These are phyloP conservation scores for Drosophila antonietae DNA, from an alignment of 2,888 invertebrate species.

Conservation along the genomic window DNA sequence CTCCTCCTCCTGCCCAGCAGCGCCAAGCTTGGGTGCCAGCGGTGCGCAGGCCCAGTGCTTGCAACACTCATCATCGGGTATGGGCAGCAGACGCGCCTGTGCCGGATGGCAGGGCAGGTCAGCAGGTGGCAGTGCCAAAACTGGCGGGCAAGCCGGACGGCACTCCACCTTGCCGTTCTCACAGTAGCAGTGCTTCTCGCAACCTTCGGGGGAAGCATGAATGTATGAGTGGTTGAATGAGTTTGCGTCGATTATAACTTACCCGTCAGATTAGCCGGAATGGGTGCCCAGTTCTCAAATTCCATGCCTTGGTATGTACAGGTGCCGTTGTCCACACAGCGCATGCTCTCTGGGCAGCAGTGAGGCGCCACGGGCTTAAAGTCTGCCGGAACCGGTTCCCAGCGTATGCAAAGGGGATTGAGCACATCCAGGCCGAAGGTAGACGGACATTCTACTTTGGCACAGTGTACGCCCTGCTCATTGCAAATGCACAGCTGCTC, in stretches of 20 bases:
- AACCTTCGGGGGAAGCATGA: slow-evolving; percentile 85
- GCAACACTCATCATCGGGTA: slow-evolving; percentile 93
- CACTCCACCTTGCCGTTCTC: slow-evolving; percentile 95
- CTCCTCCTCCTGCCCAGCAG: slow-evolving; percentile 30
- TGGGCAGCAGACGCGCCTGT: slow-evolving; percentile 87
- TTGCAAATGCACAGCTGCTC: slow-evolving; percentile 91
- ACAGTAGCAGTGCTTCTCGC: slow-evolving; percentile 94
- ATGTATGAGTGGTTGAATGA: slow-evolving; percentile 14
- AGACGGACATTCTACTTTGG: slow-evolving; percentile 92
- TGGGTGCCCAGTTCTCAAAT: slow-evolving; percentile 91
- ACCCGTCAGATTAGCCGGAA: slow-evolving; percentile 90
- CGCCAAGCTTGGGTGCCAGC: slow-evolving; percentile 78
- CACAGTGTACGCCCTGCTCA: slow-evolving; percentile 89
- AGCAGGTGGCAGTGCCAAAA: slow-evolving; percentile 91
- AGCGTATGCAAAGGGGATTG: slow-evolving; percentile 92
- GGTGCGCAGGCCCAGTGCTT: slow-evolving; percentile 90
- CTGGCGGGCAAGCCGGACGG: slow-evolving; percentile 91
- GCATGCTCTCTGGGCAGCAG: slow-evolving; percentile 92
- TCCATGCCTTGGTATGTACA: slow-evolving; percentile 89
- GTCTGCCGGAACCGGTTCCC: slow-evolving; percentile 92
- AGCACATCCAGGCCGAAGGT: slow-evolving; percentile 94
- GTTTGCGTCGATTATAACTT: slow-evolving; percentile 36
- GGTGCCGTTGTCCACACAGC: slow-evolving; percentile 92
- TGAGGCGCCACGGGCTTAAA: slow-evolving; percentile 90
- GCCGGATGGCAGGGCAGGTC: slow-evolving; percentile 90